Evolutionary conservation across 2,888 invertebrate species (phyloP), one percentile per base, ranked within the genome.

Genomic region (Agriopis aurantiaria): DNA sequence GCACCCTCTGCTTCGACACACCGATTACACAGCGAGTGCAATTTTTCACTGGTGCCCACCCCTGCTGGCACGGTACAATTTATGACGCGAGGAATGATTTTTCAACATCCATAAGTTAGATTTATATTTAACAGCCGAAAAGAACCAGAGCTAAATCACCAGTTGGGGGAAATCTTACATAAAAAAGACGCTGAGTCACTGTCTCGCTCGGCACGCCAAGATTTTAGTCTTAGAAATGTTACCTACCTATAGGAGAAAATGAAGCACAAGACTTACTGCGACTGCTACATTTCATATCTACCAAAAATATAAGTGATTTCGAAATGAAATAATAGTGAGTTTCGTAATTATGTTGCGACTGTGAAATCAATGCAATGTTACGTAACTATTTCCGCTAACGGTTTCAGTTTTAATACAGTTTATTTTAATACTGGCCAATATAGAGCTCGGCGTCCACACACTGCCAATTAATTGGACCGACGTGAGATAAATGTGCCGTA

Each of bases 41-140:
- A 92, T 92, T 91, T 92, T 91, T 92, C 92, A 93, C 87, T 87
- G 88, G 83, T 88, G 86, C 84, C 84, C 88, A 83, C 91, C 91
- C 90, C 89, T 85, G 88, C 86, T 81, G 81, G 80, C 79, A 75
- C 78, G 78, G 77, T 85, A 90, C 88, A 89, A 92, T 91, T 91
- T 92, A 92, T 92, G 91, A 92, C 85, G 86, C 88, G 83, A 82
- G 82, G 88, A 89, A 91, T 91, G 90, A 92, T 92, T 92, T 93
- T 91, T 92, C 91, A 91, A 89, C 91, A 90, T 88, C 88, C 86
- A 85, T 88, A 88, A 91, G 85, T 88, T 88, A 88, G 89, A 91
- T 90, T 91, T 90, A 91, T 91, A 86, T 89, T 88, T 88, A 89
- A 89, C 85, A 86, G 85, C 80, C 86, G 81, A 85, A 86, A 89